Percentiles rank a stretch among this genome's conserved stretches.
Evolutionary conservation across 2,797 vertebrate species (phyloP).

Genomic region (Philypnodon macrostomus): DNA sequence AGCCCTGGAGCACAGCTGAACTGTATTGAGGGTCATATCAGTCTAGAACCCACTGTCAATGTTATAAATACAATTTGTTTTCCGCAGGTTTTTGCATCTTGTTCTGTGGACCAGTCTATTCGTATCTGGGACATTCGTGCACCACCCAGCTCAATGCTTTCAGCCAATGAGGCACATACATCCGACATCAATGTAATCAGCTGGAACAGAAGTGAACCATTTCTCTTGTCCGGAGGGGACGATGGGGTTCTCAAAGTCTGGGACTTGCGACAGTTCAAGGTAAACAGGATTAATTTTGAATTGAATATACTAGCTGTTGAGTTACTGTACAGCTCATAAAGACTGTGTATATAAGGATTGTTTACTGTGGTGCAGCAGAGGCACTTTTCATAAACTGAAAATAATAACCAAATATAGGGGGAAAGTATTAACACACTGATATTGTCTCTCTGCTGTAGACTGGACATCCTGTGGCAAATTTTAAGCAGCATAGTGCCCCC

Average conservation of each 20-base stretch:
- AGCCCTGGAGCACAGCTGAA: no score
- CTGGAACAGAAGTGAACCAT: conserved; percentile 88
- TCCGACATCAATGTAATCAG: conserved; percentile 89
- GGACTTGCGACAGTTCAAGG: conserved; percentile 91
- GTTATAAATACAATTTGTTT: conserved; percentile 5
- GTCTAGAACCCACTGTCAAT: neutral
- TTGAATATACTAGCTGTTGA: no score
- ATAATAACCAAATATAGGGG: no score
- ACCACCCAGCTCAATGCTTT: conserved; percentile 88
- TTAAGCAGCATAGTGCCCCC: conserved; percentile 89
- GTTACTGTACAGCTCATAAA: no score
- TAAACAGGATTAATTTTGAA: conserved; percentile 53
- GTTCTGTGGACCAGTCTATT: conserved; percentile 87
- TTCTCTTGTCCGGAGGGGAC: conserved; percentile 88
- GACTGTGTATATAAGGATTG: no score
- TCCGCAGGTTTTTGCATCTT: conserved; percentile 87
- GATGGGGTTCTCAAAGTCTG: conserved; percentile 87
- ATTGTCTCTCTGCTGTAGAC: conserved; percentile 59
- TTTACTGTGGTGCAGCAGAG: no score
- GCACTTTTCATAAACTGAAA: no score
- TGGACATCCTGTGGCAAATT: conserved; percentile 83
- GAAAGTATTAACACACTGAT: neutral
- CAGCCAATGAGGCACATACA: conserved; percentile 77
- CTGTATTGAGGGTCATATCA: no score
- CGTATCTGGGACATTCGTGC: conserved; percentile 88